Base-by-base conservation (phyloP, 2,797 vertebrate species). In the Phalloptychus januarius region DNA sequence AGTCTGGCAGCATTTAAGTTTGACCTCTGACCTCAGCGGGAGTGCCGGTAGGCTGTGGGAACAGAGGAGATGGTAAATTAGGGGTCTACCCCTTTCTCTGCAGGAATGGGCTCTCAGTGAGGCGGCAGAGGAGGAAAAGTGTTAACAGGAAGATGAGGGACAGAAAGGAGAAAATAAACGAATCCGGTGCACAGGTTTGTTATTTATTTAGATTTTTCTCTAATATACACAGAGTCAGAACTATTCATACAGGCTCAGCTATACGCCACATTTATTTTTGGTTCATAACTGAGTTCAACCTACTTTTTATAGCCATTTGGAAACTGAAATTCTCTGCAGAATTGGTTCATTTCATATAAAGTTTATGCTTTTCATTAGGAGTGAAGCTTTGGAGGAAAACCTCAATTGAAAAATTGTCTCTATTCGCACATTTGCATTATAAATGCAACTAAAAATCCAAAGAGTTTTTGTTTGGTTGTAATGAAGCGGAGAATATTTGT, bases 1-100 rank as follows among this genome's bases (percentile, higher is more conserved):
- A 31, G 81, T 85, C 80, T 86, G 85, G 79, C 74, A 89, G 83
- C 82, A 23, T 85, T 91, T 88, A 89, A 81, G 65, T 38, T 1
- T 65, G 79, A 86, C 87, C 88, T 80, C 25, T 87, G 84, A 87
- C 89, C 85, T 69, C 78, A 3, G 71, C 48, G 78, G 48, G 31
- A 1, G 63, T 85, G 87, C 74, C 45, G 71, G 40, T 15, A 16
- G 67, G 75, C 78, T 84, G 79, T 89, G 90, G 87, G 88, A 90
- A 92, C 77, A 71, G 13, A 63, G 3, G 56, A 83, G 76, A 31
- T 38, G 75, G 56, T 70, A 79, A 73, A 80, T 78, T 89, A 85
- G 63, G 75, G 80, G 71, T 83, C 80, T 67, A 31, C 8, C 20
- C 82, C 36, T 78, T 79, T 74, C 79, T 78, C 76, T 84, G 74